Evolutionary conservation across 2,113 vertebrate genomes (phyloP).

Genomic region (Hippocampus barbouri): DNA sequence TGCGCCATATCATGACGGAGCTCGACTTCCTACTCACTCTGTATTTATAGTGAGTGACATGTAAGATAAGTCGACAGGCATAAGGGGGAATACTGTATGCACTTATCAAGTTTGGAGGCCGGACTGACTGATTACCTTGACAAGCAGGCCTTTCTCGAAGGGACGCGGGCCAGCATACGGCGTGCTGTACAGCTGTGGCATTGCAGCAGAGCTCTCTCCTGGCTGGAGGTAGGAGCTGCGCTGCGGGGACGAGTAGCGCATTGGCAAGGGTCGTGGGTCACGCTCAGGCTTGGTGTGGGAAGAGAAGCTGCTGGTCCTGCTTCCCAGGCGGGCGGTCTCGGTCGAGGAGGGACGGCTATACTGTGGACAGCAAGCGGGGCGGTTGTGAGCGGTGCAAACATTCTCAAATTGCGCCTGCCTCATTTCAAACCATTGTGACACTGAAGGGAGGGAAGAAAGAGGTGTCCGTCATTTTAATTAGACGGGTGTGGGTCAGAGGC

Average conservation of each 20-base stretch:
- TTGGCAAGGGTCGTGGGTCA: constrained; percentile 54
- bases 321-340: constrained; percentile 64
- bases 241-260: constrained; percentile 68
- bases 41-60: constrained; percentile 55
- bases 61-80: constrained; percentile 40
- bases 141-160: constrained; percentile 61
- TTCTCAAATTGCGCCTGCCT: neutral
- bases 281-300: constrained; percentile 64
- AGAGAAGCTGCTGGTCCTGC: constrained; percentile 70
- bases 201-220: constrained; percentile 15
- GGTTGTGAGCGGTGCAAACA: constrained; percentile 17
- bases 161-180: constrained; percentile 64
- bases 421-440: neutral
- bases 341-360: constrained; percentile 70
- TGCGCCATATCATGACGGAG: neutral
- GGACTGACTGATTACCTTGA: constrained; percentile 64
- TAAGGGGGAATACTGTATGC: constrained; percentile 30
- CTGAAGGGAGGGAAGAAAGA: neutral
- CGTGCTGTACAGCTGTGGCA: constrained; percentile 74
- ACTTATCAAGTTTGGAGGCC: constrained; percentile 31
- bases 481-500: constrained; percentile 18
- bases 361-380: constrained; percentile 55
- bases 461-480: constrained; percentile 18
- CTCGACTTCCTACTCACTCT: constrained; percentile 6
- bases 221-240: constrained; percentile 56